Base-by-base conservation (phyloP, 1,140 invertebrate genomes). In the Pemphigus obesinymphae region DNA sequence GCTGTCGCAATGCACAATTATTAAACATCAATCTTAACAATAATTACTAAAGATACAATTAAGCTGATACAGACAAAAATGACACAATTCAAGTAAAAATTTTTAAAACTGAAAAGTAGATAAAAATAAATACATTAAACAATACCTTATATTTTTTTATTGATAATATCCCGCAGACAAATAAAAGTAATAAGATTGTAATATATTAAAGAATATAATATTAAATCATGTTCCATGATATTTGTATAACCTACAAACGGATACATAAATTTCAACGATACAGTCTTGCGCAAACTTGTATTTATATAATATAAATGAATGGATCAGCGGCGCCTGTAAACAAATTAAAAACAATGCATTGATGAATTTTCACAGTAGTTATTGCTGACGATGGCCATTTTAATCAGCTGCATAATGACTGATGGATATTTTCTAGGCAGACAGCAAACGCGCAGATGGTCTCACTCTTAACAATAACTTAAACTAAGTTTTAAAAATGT, bases 281-380 rank as follows among this genome's bases (percentile, higher is more conserved):
- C 76, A 80, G 76, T 61, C 76, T 80, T 80, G 76, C 55, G 37
- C 55, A 78, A 55, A 80, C 76, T 80, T 80, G 76, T 80, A 80
- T 80, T 80, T 61, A 80, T 80, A 80, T 58, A 80, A 80, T 61
- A 80, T 80, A 61, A 80, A 80, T 61, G 76, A 40, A 80, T 80
- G 76, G 76, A 63, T 61, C 76, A 80, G 76, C 76, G 76, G 8
- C 76, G 76, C 76, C 76, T 80, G 76, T 61, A 80, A 80, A 80
- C 76, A 80, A 80, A 80, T 80, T 80, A 80, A 80, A 78, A 80
- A 80, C 53, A 80, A 40, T 63, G 76, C 37, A 80, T 43, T 80
- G 55, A 80, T 80, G 76, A 80, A 80, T 80, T 80, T 43, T 63
- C 48, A 34, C 70, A 73, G 70, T 50, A 76, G 73, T 76, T 76